Conservation (phyloP, 2,888 invertebrate species). For the Xylophagus ater region DNA sequence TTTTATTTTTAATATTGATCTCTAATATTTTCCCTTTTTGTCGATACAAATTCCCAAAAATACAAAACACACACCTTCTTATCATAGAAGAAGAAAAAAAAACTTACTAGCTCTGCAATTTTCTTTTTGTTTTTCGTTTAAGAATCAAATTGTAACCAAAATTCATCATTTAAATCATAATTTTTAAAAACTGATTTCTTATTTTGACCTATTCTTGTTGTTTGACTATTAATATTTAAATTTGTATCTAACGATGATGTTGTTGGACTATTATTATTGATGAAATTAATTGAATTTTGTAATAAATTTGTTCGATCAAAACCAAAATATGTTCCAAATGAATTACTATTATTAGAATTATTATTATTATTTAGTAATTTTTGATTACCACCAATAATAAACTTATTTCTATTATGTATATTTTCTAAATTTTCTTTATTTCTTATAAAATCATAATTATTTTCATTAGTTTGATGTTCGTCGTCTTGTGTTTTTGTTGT, state of each 20-base stretch:
- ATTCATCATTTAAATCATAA: conserved; percentile 20
- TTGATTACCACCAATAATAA: neutral
- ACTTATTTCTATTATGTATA: conserved; percentile 2
- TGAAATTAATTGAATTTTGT: conserved; percentile 5
- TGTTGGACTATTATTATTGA: conserved; percentile 4
- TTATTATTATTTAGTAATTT: neutral
- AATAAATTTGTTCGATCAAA: conserved; percentile 16
- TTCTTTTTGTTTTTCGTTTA: conserved; percentile 4
- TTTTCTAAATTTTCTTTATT: conserved; percentile 9
- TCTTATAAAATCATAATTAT: neutral
- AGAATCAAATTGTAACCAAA: conserved; percentile 18
- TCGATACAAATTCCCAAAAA: neutral
- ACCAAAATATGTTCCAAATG: conserved; percentile 8
- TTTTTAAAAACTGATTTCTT: conserved; percentile 12
- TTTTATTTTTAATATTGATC: neutral
- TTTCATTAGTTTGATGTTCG: neutral
- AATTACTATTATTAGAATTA: neutral
- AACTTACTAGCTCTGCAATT: neutral
- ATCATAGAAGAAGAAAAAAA: neutral
- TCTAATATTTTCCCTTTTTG: neutral
- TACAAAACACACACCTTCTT: neutral
- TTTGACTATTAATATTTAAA: neutral
- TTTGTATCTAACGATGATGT: neutral
- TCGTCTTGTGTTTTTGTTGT: conserved; percentile 4
- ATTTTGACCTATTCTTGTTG: neutral